Conservation (phyloP, 1,140 invertebrate genomes). For the Paralvinella palmiformis region DNA sequence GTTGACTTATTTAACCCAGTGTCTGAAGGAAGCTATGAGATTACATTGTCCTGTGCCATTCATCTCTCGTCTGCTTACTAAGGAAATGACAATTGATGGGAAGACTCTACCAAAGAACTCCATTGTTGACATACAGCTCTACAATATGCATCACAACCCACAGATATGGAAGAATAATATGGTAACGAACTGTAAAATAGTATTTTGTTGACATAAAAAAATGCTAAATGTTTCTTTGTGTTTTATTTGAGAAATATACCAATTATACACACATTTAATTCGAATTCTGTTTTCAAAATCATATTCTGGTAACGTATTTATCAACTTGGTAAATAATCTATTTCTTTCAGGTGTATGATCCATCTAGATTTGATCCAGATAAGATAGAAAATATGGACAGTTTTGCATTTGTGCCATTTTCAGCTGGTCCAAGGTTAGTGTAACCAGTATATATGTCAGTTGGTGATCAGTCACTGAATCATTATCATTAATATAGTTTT, state of each 20-base stretch:
- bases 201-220: too few species aligned
- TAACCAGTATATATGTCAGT: background rate
- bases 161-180: conserved; percentile 26
- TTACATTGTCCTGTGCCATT: conserved; percentile 54
- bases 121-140: conserved; percentile 17
- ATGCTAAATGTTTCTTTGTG: too few species aligned
- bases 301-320: too few species aligned
- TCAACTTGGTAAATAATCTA: background rate
- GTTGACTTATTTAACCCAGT: conserved; percentile 45
- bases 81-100: conserved; percentile 55
- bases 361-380: conserved; percentile 27
- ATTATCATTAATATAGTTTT: too few species aligned
- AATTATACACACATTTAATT: too few species aligned
- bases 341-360: conserved; percentile 22
- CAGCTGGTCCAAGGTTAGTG: conserved; percentile 27
- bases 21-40: conserved; percentile 47
- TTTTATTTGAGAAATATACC: too few species aligned
- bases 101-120: conserved; percentile 23
- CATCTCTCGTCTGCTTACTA: conserved; percentile 63
- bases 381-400: conserved; percentile 24
- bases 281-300: too few species aligned
- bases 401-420: conserved; percentile 29
- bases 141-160: conserved; percentile 24
- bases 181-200: conserved; percentile 1
- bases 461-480: background rate